phyloP scores from a whole-genome alignment of 2,113 vertebrate species.

The Condylura cristata region DNA sequence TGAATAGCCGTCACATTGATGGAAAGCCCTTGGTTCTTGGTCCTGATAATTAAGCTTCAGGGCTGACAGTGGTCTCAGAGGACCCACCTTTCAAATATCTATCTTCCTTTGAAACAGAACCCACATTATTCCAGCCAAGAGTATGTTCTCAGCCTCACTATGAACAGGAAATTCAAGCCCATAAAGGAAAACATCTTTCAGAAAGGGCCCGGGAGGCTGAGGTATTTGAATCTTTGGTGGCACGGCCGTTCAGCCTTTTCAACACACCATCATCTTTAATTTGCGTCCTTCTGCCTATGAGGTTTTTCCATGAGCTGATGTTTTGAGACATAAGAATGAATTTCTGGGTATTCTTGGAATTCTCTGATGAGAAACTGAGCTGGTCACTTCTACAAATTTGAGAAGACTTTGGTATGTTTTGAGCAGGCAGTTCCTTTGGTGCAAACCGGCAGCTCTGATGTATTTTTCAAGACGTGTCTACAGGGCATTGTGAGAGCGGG shows the following conservation, averaged over 20 bases:
- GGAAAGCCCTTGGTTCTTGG: neutral
- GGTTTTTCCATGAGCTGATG: neutral
- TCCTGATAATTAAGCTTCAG: neutral
- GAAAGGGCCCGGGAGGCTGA: neutral
- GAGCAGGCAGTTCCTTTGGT: neutral
- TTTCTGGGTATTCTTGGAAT: neutral
- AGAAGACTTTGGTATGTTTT: neutral
- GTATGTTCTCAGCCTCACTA: neutral
- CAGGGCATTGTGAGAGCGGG: neutral
- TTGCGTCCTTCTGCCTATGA: neutral
- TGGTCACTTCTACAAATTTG: neutral
- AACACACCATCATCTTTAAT: neutral
- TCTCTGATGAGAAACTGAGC: conserved; percentile 13
- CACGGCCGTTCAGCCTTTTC: neutral
- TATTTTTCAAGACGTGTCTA: neutral
- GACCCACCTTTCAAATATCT: conserved; percentile 10
- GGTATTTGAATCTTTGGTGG: neutral
- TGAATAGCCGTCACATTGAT: neutral
- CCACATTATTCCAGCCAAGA: neutral
- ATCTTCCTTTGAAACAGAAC: conserved; percentile 43
- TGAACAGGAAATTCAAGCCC: neutral
- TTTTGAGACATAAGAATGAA: conserved; percentile 29
- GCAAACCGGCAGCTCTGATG: neutral
- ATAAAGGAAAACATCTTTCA: neutral
- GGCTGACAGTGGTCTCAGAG: neutral